These are phyloP conservation scores for Octodonta nipae DNA, from an alignment of 2,888 invertebrate species.

Conservation along the genomic window DNA sequence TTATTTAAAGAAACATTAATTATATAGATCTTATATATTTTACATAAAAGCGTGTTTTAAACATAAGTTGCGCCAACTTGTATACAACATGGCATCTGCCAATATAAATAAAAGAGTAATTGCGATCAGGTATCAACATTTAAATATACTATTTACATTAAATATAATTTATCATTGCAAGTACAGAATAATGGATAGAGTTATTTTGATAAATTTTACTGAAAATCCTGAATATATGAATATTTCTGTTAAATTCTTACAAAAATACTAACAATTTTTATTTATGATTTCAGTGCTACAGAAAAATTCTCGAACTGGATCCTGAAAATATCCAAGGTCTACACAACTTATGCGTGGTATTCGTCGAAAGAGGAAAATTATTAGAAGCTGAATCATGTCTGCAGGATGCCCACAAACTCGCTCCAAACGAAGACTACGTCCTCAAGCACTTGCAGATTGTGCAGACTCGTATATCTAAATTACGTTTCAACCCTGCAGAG, in stretches of 20 bases:
- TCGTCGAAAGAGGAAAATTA: slow-evolving; percentile 80
- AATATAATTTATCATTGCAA: too few species aligned
- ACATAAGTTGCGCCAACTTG: too few species aligned
- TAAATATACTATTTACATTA: too few species aligned
- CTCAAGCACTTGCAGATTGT: slow-evolving; percentile 81
- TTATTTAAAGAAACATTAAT: too few species aligned
- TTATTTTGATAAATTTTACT: not conserved
- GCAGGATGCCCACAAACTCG: slow-evolving; percentile 62
- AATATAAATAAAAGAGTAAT: too few species aligned
- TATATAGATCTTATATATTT: too few species aligned
- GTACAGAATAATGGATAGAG: not conserved
- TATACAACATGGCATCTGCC: too few species aligned
- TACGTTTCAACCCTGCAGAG: slow-evolving; percentile 27
- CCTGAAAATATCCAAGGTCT: slow-evolving; percentile 85
- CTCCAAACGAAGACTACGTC: slow-evolving; percentile 85
- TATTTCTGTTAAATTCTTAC: not conserved
- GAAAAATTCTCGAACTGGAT: slow-evolving; percentile 72
- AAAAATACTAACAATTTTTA: too few species aligned
- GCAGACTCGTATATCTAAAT: slow-evolving; percentile 44
- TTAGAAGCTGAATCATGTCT: slow-evolving; percentile 77
- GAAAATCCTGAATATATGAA: not conserved
- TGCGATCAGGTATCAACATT: too few species aligned
- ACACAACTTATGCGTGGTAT: slow-evolving; percentile 92
- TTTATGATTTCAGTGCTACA: slow-evolving; percentile 70
- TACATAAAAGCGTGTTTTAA: too few species aligned